Percentiles rank a stretch among this genome's conserved stretches.
phyloP scores from a whole-genome alignment of 2,113 vertebrate species.

The Ochotona princeps region DNA sequence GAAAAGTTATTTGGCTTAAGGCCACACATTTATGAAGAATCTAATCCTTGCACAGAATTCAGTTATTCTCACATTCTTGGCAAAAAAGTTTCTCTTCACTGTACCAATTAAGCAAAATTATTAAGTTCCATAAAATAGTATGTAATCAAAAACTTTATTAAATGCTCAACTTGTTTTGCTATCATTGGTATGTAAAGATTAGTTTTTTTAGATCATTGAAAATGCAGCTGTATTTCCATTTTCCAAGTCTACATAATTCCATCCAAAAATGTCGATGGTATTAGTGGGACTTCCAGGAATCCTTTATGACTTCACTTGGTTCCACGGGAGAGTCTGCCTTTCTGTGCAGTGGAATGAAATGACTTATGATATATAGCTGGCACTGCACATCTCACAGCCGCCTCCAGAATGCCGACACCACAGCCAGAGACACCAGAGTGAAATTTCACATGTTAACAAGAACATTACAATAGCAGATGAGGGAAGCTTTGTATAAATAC shows the following conservation, averaged over 20 bases:
- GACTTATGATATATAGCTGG: constrained; percentile 35
- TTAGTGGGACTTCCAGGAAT: constrained; percentile 47
- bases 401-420: constrained; percentile 16
- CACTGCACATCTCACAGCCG: not conserved
- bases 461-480: constrained; percentile 54
- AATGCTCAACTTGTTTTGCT: constrained; percentile 34
- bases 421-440: constrained; percentile 37
- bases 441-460: constrained; percentile 34
- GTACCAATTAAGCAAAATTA: not conserved
- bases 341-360: constrained; percentile 8
- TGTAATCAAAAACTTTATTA: constrained; percentile 54
- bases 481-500: not conserved
- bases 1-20: not conserved
- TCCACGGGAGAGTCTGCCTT: constrained; percentile 14
- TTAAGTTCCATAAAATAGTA: not conserved
- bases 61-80: not conserved
- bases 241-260: constrained; percentile 31
- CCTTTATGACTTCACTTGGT: constrained; percentile 58
- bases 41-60: not conserved
- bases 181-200: constrained; percentile 34
- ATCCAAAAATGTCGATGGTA: constrained; percentile 62
- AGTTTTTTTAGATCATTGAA: constrained; percentile 53
- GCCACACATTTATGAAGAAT: not conserved
- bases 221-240: constrained; percentile 62
- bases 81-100: not conserved